These are phyloP conservation scores for Gymnobelideus leadbeateri DNA, from an alignment of 2,113 vertebrate genomes.

Conservation along the genomic window DNA sequence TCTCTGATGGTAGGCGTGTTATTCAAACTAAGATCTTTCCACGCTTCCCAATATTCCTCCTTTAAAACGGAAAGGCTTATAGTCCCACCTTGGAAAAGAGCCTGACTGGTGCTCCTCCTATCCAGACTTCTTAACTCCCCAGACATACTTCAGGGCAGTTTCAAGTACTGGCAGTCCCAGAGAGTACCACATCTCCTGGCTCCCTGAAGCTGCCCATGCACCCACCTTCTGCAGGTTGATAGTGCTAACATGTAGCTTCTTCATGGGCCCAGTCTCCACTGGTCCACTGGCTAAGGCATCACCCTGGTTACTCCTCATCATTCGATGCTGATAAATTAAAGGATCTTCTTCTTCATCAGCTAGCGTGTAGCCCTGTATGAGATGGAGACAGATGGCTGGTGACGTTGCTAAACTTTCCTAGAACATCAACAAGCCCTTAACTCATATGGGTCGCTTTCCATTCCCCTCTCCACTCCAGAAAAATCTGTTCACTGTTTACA, in stretches of 20 bases:
- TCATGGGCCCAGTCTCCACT: slow-evolving; percentile 97
- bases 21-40: not conserved
- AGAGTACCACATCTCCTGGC: not conserved
- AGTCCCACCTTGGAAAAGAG: not conserved
- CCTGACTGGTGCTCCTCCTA: not conserved
- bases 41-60: not conserved
- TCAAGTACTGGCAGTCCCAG: not conserved
- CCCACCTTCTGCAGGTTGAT: slow-evolving; percentile 97
- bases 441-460: not conserved
- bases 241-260: slow-evolving; percentile 98
- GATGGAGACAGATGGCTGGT: not conserved
- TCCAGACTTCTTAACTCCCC: not conserved
- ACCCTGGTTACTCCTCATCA: slow-evolving; percentile 91
- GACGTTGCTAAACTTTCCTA: not conserved
- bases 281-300: slow-evolving; percentile 92
- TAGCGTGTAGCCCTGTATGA: slow-evolving; percentile 94
- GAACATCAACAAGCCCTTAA: not conserved
- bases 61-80: not conserved
- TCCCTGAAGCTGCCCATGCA: not conserved
- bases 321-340: slow-evolving; percentile 95
- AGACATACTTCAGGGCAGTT: not conserved
- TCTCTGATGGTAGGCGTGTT: slow-evolving; percentile 4
- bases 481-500: not conserved
- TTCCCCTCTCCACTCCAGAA: not conserved
- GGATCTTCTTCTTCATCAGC: slow-evolving; percentile 98